A percentile compares a stretch with the other conserved stretches of the same genome.
These are phyloP conservation scores for Eptesicus fuscus DNA, from an alignment of 2,113 vertebrate genomes.

Conservation along the genomic window DNA sequence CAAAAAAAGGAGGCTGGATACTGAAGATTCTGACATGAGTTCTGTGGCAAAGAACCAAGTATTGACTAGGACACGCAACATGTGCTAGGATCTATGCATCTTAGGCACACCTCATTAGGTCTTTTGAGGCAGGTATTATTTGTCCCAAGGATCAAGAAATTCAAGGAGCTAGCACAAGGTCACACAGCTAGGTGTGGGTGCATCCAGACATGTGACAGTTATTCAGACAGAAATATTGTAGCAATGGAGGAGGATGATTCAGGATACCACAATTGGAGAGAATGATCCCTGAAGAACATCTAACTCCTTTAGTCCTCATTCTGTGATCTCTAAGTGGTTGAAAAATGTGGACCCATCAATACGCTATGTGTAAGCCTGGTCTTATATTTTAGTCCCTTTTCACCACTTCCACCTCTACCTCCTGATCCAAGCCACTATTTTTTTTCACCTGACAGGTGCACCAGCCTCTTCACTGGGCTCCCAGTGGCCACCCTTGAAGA, in stretches of 20 bases:
- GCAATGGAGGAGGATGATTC: background rate
- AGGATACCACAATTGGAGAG: background rate
- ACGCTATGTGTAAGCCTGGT: background rate
- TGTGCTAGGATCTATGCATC: background rate
- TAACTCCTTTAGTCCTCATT: background rate
- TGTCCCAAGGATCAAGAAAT: background rate
- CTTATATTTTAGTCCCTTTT: background rate
- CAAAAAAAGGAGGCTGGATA: background rate
- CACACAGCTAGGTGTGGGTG: background rate
- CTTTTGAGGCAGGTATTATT: background rate
- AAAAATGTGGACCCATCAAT: background rate
- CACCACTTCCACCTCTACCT: background rate
- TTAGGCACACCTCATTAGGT: background rate
- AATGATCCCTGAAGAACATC: background rate
- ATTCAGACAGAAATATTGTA: constrained; percentile 32
- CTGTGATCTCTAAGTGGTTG: background rate
- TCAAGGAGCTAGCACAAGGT: background rate
- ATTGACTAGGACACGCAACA: background rate
- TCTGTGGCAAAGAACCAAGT: background rate
- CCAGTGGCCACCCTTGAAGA: background rate
- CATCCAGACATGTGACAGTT: background rate
- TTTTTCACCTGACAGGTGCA: background rate
- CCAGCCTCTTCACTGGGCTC: background rate
- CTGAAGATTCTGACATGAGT: background rate
- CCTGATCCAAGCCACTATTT: background rate